Evolutionary conservation across 1,140 invertebrate species (phyloP).

Genomic region (Berghia stephanieae): DNA sequence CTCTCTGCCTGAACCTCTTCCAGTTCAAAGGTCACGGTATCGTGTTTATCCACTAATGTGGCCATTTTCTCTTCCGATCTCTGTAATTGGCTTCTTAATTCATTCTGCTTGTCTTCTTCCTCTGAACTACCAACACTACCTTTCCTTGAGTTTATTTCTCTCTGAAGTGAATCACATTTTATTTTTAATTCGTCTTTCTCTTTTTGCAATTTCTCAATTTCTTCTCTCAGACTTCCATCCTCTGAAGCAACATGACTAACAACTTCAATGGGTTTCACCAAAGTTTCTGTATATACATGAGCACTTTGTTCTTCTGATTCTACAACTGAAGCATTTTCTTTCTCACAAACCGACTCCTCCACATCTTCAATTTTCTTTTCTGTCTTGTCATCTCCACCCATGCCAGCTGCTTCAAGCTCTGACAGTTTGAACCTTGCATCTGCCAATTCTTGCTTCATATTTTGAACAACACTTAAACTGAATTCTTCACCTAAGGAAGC

Average conservation of each 20-base stretch:
- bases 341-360: not conserved
- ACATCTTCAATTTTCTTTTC: too few species aligned
- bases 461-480: conserved; percentile 23
- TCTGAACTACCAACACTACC: not conserved
- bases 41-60: conserved; percentile 34
- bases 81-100: conserved; percentile 31
- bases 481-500: conserved; percentile 13
- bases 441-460: conserved; percentile 24
- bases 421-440: conserved; percentile 22
- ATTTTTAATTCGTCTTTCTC: conserved; percentile 14
- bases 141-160: not conserved
- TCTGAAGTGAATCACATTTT: not conserved
- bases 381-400: not conserved
- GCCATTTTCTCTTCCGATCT: conserved; percentile 34
- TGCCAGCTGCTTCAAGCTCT: conserved; percentile 20
- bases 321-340: not conserved
- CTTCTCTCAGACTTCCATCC: conserved; percentile 8
- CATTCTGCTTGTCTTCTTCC: conserved; percentile 17
- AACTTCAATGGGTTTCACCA: conserved; percentile 5
- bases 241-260: conserved; percentile 10
- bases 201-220: conserved; percentile 15
- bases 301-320: not conserved
- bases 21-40: conserved; percentile 36
- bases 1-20: conserved; percentile 41
- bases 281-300: conserved; percentile 11